A percentile compares a stretch with the other conserved stretches of the same genome.
These are phyloP conservation scores for Drosophila paulistorum DNA, from an alignment of 1,140 invertebrate species.

Conservation along the genomic window DNA sequence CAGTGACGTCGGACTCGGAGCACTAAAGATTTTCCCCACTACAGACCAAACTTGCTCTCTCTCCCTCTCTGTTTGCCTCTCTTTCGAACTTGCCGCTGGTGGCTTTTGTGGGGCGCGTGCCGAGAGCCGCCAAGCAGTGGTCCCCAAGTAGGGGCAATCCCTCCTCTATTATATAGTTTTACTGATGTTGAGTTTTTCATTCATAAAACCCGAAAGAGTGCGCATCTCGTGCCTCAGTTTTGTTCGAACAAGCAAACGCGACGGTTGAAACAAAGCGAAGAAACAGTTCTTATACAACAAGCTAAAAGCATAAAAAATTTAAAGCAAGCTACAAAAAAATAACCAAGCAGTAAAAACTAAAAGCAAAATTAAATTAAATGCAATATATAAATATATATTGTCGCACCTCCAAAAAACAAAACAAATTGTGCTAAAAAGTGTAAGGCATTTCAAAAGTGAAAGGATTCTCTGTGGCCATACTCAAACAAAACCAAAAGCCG, in stretches of 20 bases:
- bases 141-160: conserved; percentile 49
- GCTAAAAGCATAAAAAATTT: conserved; percentile 25
- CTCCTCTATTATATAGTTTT: conserved; percentile 6
- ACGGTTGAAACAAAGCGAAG: conserved; percentile 67
- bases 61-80: conserved; percentile 8
- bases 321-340: conserved; percentile 5
- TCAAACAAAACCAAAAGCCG: not conserved
- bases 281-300: conserved; percentile 29
- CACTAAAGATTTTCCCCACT: conserved; percentile 53
- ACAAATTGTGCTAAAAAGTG: conserved; percentile 27
- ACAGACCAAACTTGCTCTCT: conserved; percentile 4
- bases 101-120: conserved; percentile 64
- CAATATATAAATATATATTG: not conserved
- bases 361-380: conserved; percentile 5
- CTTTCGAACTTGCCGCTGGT: conserved; percentile 61
- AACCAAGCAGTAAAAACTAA: not conserved
- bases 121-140: conserved; percentile 27
- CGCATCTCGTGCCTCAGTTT: conserved; percentile 83
- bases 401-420: not conserved
- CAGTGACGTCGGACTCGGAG: conserved; percentile 47
- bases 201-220: conserved; percentile 83
- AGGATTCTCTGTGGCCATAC: conserved; percentile 19
- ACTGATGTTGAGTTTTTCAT: conserved; percentile 81
- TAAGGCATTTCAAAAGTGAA: conserved; percentile 48
- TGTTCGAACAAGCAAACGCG: conserved; percentile 83